Evolutionary conservation across 2,888 invertebrate genomes (phyloP).

Genomic region (Coenonympha arcania): DNA sequence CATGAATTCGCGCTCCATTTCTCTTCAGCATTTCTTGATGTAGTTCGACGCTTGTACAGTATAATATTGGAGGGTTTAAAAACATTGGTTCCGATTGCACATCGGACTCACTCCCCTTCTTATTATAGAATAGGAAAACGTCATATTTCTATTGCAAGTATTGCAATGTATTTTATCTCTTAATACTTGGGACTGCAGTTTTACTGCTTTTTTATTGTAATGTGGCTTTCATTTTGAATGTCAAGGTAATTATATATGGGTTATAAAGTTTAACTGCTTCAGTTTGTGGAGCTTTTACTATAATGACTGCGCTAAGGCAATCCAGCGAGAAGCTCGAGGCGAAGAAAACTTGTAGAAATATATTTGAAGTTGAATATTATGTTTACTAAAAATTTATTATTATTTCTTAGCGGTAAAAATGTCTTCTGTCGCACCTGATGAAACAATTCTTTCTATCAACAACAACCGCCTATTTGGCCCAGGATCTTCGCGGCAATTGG

Average conservation of each 20-base stretch:
- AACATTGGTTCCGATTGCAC: not conserved
- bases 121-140: slow-evolving; percentile 30
- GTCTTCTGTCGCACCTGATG: too few relatives aligned
- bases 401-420: too few relatives aligned
- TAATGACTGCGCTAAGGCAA: slow-evolving; percentile 14
- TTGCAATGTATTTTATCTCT: slow-evolving; percentile 43
- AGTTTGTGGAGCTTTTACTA: slow-evolving; percentile 35
- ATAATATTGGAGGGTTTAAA: not conserved
- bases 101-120: slow-evolving; percentile 23
- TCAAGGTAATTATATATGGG: slow-evolving; percentile 38
- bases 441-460: too few relatives aligned
- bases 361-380: not conserved
- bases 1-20: slow-evolving; percentile 42
- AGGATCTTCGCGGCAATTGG: too few relatives aligned
- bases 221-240: slow-evolving; percentile 40
- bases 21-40: slow-evolving; percentile 10
- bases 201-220: slow-evolving; percentile 48
- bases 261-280: slow-evolving; percentile 38
- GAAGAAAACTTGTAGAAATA: not conserved
- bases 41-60: not conserved
- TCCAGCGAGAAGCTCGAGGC: not conserved
- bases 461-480: too few relatives aligned
- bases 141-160: slow-evolving; percentile 38
- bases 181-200: slow-evolving; percentile 38
- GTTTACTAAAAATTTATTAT: too few relatives aligned